Conservation (phyloP, 1,140 invertebrate species). For the Planococcus citri region DNA sequence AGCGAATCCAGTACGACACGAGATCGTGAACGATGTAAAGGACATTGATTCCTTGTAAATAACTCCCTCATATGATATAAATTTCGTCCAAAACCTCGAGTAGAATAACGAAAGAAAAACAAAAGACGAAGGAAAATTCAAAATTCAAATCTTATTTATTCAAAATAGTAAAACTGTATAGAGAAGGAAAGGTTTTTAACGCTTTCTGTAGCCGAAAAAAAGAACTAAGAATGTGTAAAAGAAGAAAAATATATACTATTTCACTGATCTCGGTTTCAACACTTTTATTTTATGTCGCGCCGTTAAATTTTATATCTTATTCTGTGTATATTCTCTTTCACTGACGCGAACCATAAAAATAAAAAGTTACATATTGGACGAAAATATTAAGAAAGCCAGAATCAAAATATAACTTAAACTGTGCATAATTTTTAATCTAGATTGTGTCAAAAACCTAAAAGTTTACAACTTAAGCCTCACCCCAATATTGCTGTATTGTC, state of each 20-base stretch:
- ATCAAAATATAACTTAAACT: conserved; percentile 8
- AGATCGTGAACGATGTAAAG: no score
- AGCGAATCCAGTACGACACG: no score
- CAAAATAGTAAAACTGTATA: neutral
- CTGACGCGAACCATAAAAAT: neutral
- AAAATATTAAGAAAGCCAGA: neutral
- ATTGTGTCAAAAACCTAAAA: conserved; percentile 1
- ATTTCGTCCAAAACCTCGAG: no score
- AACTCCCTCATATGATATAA: no score
- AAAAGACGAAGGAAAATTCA: neutral
- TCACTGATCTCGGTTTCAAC: neutral
- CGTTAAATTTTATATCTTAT: neutral
- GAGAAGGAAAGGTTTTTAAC: neutral
- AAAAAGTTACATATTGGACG: conserved; percentile 3
- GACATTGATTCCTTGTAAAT: no score
- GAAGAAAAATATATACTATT: neutral
- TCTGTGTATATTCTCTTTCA: neutral
- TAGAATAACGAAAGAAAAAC: neutral
- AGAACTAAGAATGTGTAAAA: neutral
- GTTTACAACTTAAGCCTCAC: conserved; percentile 6
- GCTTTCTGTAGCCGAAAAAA: neutral
- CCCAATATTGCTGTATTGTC: neutral
- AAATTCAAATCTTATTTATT: conserved; percentile 1
- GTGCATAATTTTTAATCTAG: conserved; percentile 7
- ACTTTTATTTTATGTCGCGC: neutral